Percentiles rank a stretch among this genome's conserved stretches.
These are phyloP conservation scores for Rhinopithecus roxellana DNA, from an alignment of 2,113 vertebrate species.

Conservation along the genomic window DNA sequence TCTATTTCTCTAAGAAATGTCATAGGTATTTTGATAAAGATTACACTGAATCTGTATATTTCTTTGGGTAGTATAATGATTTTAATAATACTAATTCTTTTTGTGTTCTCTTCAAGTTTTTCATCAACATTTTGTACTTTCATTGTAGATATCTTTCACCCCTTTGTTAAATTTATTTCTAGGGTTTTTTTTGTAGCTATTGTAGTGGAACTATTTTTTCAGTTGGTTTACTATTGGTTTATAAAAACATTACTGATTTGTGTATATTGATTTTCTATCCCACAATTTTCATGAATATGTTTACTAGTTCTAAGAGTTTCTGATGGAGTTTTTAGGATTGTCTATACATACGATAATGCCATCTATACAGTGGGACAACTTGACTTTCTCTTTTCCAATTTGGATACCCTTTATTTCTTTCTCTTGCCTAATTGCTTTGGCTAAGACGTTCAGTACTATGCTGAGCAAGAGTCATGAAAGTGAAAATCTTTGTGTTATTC, in stretches of 20 bases:
- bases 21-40: neutral
- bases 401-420: neutral
- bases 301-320: neutral
- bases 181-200: neutral
- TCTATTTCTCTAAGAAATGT: neutral
- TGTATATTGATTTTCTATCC: neutral
- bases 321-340: neutral
- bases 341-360: neutral
- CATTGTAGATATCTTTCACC: neutral
- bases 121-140: neutral
- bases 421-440: neutral
- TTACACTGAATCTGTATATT: neutral
- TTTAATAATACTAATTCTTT: neutral
- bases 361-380: neutral
- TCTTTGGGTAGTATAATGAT: neutral
- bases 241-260: neutral
- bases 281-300: neutral
- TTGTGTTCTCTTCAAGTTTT: neutral
- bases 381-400: neutral
- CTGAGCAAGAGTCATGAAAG: neutral
- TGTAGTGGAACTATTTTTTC: neutral
- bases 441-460: neutral
- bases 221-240: neutral
- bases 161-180: neutral
- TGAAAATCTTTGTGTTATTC: neutral